Evolutionary conservation across 2,113 vertebrate species (phyloP).

Genomic region (Anguilla rostrata): DNA sequence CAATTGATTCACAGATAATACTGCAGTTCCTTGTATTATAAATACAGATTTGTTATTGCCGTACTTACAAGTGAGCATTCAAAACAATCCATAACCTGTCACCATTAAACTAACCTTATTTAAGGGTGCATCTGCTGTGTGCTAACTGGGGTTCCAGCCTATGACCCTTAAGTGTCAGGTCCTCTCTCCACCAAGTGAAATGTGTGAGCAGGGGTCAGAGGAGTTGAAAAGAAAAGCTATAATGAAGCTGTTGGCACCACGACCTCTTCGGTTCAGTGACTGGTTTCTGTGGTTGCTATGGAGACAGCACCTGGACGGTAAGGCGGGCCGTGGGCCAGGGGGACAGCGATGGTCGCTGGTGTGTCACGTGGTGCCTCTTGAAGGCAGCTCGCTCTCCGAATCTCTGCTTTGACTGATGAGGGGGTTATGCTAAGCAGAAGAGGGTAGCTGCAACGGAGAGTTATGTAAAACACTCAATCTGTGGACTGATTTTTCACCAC

Average conservation of each 20-base stretch:
- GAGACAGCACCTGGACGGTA: background rate
- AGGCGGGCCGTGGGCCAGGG: background rate
- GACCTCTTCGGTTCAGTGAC: background rate
- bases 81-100: no score
- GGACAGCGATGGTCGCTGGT: background rate
- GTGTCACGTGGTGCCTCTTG: background rate
- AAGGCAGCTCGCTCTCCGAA: background rate
- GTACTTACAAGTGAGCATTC: background rate
- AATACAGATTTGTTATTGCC: background rate
- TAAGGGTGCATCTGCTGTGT: no score
- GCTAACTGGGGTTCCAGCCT: no score
- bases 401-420: background rate
- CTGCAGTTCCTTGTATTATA: background rate
- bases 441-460: background rate
- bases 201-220: background rate
- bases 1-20: background rate
- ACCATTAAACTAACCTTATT: no score
- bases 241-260: background rate
- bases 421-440: background rate
- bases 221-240: no score
- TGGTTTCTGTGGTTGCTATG: slow-evolving; percentile 3
- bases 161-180: background rate
- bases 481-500: background rate
- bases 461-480: background rate
- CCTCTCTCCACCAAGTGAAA: background rate